phyloP scores from a whole-genome alignment of 2,113 vertebrate genomes.

The Microtus oregoni region DNA sequence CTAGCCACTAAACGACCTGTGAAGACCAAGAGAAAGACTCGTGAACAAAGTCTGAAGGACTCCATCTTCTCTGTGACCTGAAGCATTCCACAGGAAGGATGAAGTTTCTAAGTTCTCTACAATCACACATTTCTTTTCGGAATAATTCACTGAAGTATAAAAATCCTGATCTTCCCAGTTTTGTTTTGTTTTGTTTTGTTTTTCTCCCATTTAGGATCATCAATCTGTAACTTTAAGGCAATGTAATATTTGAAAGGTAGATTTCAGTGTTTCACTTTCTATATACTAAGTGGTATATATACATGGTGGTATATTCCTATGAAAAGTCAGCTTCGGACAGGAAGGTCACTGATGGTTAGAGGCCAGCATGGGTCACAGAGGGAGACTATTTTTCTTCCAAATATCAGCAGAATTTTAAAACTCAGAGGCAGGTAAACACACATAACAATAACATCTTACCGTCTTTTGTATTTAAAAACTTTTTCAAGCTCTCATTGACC shows the following conservation, averaged over 20 bases:
- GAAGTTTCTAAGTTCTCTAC: neutral
- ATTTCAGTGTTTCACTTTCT: neutral
- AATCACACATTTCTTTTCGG: neutral
- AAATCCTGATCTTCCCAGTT: neutral
- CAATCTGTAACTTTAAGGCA: neutral
- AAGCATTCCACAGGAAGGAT: accelerated
- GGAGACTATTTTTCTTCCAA: neutral
- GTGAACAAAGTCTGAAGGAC: neutral
- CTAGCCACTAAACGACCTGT: constrained; percentile 93
- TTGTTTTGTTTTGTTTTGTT: too few relatives aligned
- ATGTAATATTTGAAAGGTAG: neutral
- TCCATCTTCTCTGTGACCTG: neutral
- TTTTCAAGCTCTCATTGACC: constrained; percentile 95
- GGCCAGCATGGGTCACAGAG: neutral
- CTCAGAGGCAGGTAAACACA: constrained; percentile 33
- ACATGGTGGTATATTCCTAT: neutral
- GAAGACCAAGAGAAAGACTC: constrained; percentile 25
- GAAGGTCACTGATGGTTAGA: neutral
- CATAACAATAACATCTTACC: constrained; percentile 86
- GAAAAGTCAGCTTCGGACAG: neutral
- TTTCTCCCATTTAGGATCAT: neutral
- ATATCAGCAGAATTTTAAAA: neutral
- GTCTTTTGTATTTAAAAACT: constrained; percentile 93
- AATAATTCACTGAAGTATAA: neutral
- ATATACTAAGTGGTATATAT: neutral